These are phyloP conservation scores for Liodrosophila aerea DNA, from an alignment of 2,888 invertebrate genomes.

Conservation along the genomic window DNA sequence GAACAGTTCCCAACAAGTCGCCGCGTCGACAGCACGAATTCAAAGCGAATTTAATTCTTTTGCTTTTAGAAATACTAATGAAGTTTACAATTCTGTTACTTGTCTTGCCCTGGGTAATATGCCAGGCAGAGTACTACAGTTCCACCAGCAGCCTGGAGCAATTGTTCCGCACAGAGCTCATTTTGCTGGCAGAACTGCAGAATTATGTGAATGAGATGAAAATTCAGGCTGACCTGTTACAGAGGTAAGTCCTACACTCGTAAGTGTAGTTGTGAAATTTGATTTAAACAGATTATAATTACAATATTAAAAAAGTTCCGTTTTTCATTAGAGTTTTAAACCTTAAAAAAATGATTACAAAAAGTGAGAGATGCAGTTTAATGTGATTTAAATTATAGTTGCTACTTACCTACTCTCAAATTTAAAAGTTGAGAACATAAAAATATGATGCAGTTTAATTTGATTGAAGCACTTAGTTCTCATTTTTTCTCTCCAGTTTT, in stretches of 20 bases:
- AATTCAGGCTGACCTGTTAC: slow-evolving; percentile 67
- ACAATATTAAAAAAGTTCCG: no score
- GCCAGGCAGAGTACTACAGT: slow-evolving; percentile 70
- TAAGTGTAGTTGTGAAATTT: not conserved
- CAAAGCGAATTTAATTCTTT: slow-evolving; percentile 1
- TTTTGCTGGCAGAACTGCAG: slow-evolving; percentile 72
- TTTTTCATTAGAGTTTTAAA: no score
- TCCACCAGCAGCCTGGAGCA: slow-evolving; percentile 75
- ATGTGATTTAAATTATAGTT: slow-evolving; percentile 21
- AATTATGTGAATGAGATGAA: slow-evolving; percentile 71
- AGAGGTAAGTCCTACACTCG: slow-evolving; percentile 55
- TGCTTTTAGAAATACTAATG: not conserved
- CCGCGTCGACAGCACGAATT: slow-evolving; percentile 41
- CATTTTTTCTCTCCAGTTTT: no score
- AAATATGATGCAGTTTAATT: no score
- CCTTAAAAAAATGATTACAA: no score
- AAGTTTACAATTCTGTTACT: slow-evolving; percentile 8
- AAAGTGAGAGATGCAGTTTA: slow-evolving; percentile 11
- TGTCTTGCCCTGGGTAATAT: slow-evolving; percentile 25
- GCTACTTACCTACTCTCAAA: no score
- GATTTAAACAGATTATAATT: no score
- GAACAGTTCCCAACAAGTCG: slow-evolving; percentile 59
- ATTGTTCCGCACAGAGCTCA: slow-evolving; percentile 72
- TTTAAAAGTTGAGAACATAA: no score
- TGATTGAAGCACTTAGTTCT: no score